Evolutionary conservation across 2,888 invertebrate species (phyloP), one percentile per base, ranked within the genome.

Genomic region (Cistogaster globosa): DNA sequence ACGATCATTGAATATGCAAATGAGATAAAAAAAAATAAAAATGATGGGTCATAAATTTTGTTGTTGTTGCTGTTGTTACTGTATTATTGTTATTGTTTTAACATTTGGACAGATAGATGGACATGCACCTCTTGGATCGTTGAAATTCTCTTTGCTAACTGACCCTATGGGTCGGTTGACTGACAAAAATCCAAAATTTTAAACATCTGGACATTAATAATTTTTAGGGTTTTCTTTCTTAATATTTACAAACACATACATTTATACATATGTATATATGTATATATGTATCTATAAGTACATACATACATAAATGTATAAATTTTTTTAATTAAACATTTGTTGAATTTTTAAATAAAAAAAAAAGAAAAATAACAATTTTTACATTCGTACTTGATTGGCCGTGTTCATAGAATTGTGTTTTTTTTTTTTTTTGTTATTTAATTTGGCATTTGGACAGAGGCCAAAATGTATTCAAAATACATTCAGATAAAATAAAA

Each of bases 1-100:
- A 42, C 38, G 67, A 77, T 84, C 76, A 57, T 72, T 68, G 69
- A 71, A 82, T 78, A 85, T 82, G 85, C 82, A 82, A 85, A 85
- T 85, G 74, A 75, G 69, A 65, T 71, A 55, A 65, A 80, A 26
- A 55, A 65, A 80, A 26, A 4, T 4, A 26, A 26, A 32, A 72
- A 48, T 77, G 72, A 82, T 68, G 77, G 80, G 65, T 65, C 82
- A 82, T 82, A 85, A 85, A 85, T 85, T 82, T 48, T 48, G 62
- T 20, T 32, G 2, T 20, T 69, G 18, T 60, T 71, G 14, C 32
- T 51, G 53, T 36, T 68, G 45, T 45, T 18, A 6, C 12, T 42
- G 42, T 68, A 36, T 45, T 18, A 6, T 4, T 42, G 42, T 42
- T 32, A 48, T 18, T 58, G 4, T 45, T 62, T 58, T 38, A 51